phyloP scores from a whole-genome alignment of 2,797 vertebrate species.

The Micromesistius poutassou region DNA sequence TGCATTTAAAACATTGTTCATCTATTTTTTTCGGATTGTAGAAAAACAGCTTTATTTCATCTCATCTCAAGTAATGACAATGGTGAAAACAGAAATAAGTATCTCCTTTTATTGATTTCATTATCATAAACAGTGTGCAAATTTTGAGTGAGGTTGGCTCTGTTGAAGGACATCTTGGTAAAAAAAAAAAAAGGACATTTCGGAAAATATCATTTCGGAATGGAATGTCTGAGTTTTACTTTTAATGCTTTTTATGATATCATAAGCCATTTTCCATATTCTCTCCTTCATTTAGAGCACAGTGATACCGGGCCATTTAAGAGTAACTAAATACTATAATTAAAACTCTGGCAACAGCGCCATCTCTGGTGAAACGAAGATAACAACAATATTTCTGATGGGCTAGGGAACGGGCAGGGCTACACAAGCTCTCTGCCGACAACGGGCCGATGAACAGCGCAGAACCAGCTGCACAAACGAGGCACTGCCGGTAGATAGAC shows the following conservation, averaged over 20 bases:
- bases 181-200: background rate
- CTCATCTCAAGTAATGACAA: conserved; percentile 60
- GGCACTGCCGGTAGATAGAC: background rate
- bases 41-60: conserved; percentile 66
- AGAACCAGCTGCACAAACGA: background rate
- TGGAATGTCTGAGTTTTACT: background rate
- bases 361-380: conserved; percentile 41
- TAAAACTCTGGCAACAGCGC: conserved; percentile 54
- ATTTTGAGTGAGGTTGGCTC: background rate
- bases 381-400: background rate
- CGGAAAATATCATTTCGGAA: background rate
- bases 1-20: background rate
- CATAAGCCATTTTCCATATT: background rate
- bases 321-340: background rate
- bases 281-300: background rate
- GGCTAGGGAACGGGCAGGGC: background rate
- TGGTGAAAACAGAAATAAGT: conserved; percentile 55
- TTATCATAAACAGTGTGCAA: conserved; percentile 49
- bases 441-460: background rate
- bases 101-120: conserved; percentile 69
- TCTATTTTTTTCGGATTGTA: conserved; percentile 37
- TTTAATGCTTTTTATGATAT: background rate
- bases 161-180: conserved; percentile 1
- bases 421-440: background rate
- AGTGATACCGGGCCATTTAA: conserved; percentile 2